Evolutionary conservation across 2,888 invertebrate species (phyloP), one percentile per base, ranked within the genome.

Genomic region (Drosophila hamatofila): DNA sequence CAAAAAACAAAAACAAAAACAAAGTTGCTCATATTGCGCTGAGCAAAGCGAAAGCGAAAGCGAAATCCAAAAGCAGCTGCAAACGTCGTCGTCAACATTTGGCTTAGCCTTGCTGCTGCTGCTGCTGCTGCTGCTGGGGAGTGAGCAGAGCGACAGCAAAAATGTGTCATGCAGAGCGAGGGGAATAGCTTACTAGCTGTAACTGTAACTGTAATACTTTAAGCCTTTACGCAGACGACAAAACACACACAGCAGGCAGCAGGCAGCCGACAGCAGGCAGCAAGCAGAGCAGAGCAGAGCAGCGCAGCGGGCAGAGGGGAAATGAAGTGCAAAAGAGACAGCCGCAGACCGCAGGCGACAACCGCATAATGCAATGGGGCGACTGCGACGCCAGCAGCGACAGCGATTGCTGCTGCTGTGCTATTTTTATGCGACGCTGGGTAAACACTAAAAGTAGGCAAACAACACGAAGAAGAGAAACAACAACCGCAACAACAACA

Each of bases 181-280:
- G 16, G 16, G 48, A n/a, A 33, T 23, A 18, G 69, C 58, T 58
- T 58, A 58, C 70, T 69, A 48, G 60, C 78, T 63, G 73, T 78
- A 65, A 83, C 83, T 88, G 83, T 88, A 82, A 88, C 88, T 78
- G 88, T 84, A 84, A 84, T 88, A 88, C 88, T 88, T 84, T 84
- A 84, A 84, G 86, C 88, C 84, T 75, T 86, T 83, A 86, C 83
- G 83, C 88, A 88, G 84, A 88, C 88, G 83, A 81, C 81, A 77
- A 61, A 54, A 54, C 49, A 75, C 77, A 74, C 51, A 42, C 33
- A 64, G 21, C 25, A 52, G 75, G 35, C 33, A 64, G 21, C 25
- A 52, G 75, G 35, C 52, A 52, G 51, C 49, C 7, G 27, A 16
- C 23, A 12, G 9, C 48, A 7, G 2, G 25, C 6, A 25, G 25